phyloP scores from a whole-genome alignment of 2,888 invertebrate genomes.

The Liopterus haemorrhoidalis region DNA sequence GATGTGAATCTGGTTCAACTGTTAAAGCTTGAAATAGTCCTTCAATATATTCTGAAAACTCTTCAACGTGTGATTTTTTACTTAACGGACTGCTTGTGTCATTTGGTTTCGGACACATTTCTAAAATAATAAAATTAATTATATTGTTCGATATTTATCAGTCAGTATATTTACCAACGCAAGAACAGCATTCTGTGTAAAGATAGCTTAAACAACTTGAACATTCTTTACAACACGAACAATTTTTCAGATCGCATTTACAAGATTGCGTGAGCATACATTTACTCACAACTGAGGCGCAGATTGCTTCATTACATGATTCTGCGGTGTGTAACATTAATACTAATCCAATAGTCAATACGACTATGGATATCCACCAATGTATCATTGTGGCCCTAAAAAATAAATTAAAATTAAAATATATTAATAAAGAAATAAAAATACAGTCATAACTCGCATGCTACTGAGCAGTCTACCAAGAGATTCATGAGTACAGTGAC shows the following conservation, averaged over 20 bases:
- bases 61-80: conserved; percentile 80
- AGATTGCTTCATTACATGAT: conserved; percentile 86
- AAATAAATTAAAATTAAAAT: conserved; percentile 3
- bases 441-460: no score
- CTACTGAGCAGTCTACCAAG: no score
- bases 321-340: conserved; percentile 30
- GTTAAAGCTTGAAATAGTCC: conserved; percentile 79
- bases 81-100: conserved; percentile 64
- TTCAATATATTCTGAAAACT: conserved; percentile 72
- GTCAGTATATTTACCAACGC: conserved; percentile 73
- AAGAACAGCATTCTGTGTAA: conserved; percentile 92
- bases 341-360: conserved; percentile 24
- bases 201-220: conserved; percentile 81
- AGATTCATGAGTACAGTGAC: no score
- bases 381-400: conserved; percentile 31
- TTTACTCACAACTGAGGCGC: conserved; percentile 93
- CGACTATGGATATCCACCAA: conserved; percentile 23
- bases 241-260: conserved; percentile 88
- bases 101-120: conserved; percentile 83
- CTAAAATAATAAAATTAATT: conserved; percentile 49
- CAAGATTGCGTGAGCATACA: conserved; percentile 95
- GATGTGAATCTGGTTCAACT: conserved; percentile 66
- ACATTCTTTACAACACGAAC: conserved; percentile 93
- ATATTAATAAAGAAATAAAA: no score
- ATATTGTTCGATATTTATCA: background rate